Evolutionary conservation across 1,140 invertebrate species (phyloP).

Genomic region (Pseudomyrmex concolor): DNA sequence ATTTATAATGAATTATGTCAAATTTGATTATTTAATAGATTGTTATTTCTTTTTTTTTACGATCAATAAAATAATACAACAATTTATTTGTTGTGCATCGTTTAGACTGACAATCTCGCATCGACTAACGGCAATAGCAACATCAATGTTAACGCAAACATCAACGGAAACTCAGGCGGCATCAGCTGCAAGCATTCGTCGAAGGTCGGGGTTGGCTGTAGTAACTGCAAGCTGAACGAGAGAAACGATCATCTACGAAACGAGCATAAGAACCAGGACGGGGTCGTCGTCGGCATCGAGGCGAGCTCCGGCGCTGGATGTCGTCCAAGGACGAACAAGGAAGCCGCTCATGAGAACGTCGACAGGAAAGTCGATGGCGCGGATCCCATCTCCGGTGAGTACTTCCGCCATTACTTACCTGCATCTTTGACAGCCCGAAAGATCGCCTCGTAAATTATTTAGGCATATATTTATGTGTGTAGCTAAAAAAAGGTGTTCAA

Average conservation of each 20-base stretch:
- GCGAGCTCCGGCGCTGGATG: slow-evolving; percentile 69
- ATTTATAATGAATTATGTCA: not conserved
- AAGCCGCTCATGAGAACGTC: slow-evolving; percentile 75
- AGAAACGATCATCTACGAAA: slow-evolving; percentile 71
- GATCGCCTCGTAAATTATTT: slow-evolving; percentile 70
- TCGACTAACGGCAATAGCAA: slow-evolving; percentile 76
- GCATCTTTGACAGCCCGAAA: slow-evolving; percentile 65
- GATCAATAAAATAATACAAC: slow-evolving; percentile 1
- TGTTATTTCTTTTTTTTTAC: not conserved
- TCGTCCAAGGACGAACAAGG: slow-evolving; percentile 78
- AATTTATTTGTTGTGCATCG: slow-evolving; percentile 25
- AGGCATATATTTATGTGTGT: slow-evolving; percentile 44
- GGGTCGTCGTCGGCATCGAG: slow-evolving; percentile 64
- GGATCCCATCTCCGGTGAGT: slow-evolving; percentile 81
- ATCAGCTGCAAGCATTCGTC: slow-evolving; percentile 73
- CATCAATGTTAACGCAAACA: slow-evolving; percentile 73
- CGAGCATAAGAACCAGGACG: slow-evolving; percentile 72
- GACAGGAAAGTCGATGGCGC: slow-evolving; percentile 80
- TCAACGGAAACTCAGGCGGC: slow-evolving; percentile 72
- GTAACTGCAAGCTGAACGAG: slow-evolving; percentile 68
- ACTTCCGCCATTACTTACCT: slow-evolving; percentile 69
- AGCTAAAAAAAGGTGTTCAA: not conserved
- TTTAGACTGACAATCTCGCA: slow-evolving; percentile 67
- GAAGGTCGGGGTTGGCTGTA: slow-evolving; percentile 68
- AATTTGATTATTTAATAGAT: not conserved